Base-by-base conservation (phyloP, 2,113 vertebrate genomes). In the Pelusios castaneus region DNA sequence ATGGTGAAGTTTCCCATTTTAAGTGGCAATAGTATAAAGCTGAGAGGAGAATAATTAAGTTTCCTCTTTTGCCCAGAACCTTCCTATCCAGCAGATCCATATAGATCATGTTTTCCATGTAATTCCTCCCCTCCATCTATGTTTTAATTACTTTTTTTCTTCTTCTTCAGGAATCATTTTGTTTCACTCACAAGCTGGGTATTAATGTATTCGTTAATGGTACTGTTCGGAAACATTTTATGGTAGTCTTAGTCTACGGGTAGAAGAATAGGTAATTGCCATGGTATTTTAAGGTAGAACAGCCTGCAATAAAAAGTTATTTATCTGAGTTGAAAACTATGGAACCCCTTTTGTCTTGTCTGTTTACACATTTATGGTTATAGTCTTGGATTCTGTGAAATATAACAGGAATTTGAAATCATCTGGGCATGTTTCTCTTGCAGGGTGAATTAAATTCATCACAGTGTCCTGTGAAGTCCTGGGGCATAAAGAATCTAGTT, bases 201-300 rank as follows among this genome's bases (percentile, higher is more conserved):
- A 95, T 45, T 58, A 52, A 85, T 70, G 79, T 83, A 75, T 43
- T 93, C 1, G 0, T 54, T 1, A 55, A 51, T 84, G 81, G 34
- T 51, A 82, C 80, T 67, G 52, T 29, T 80, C 9, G 41, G 60
- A 82, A 43, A 78, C 21, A 75, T n/a, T 86, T 89, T 67, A 82
- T 12, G 4, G 45, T 70, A 91, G 29, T 85, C 47, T 47, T 47
- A 47, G 47, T 8, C 80, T 70, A 63, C 79, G 51, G 79, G 80
- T 89, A 58, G 73, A 52, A 80, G 82, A 93, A 91, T 77, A 87
- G 82, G 82, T 93, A 93, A 87, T 87, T 97, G 95, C 90, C 87
- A 89, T 77, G 31, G 80, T 88, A 84, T 73, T 9, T 55, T 47
- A 43, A 75, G 52, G 2, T 31, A 21, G 58, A 17, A 4, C 78